Conservation (phyloP, 2,888 invertebrate genomes). For the Ormyrus pomaceus region DNA sequence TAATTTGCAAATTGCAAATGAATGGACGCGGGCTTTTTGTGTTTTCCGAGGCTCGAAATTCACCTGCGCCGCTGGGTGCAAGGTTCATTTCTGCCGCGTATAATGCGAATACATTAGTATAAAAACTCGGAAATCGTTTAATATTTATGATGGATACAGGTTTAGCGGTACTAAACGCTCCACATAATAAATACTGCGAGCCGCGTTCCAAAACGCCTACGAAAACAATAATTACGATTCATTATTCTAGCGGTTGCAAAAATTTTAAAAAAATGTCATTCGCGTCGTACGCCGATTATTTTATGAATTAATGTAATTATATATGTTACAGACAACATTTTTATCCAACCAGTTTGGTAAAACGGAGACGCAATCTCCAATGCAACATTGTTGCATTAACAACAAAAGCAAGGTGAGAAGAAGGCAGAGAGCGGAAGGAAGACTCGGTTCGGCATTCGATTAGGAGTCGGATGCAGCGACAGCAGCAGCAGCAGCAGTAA, state of each 20-base stretch:
- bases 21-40: neutral
- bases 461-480: neutral
- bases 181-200: neutral
- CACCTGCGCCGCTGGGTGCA: constrained; percentile 27
- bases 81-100: constrained; percentile 21
- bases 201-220: neutral
- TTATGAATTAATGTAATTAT: too few species aligned
- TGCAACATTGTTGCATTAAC: neutral
- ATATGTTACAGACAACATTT: too few species aligned
- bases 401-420: neutral
- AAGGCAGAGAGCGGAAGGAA: neutral
- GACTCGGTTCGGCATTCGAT: neutral
- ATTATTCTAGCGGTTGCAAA: too few species aligned
- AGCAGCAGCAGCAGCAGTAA: neutral
- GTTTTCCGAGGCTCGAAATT: constrained; percentile 5
- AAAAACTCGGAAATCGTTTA: constrained; percentile 40
- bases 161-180: constrained; percentile 12
- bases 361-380: too few species aligned
- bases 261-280: too few species aligned
- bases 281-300: too few species aligned
- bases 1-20: constrained; percentile 7
- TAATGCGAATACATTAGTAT: constrained; percentile 40
- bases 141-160: constrained; percentile 51
- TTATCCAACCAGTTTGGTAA: too few species aligned
- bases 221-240: neutral